Base-by-base conservation (phyloP, 2,797 vertebrate genomes). In the Rhynchonycteris naso region DNA sequence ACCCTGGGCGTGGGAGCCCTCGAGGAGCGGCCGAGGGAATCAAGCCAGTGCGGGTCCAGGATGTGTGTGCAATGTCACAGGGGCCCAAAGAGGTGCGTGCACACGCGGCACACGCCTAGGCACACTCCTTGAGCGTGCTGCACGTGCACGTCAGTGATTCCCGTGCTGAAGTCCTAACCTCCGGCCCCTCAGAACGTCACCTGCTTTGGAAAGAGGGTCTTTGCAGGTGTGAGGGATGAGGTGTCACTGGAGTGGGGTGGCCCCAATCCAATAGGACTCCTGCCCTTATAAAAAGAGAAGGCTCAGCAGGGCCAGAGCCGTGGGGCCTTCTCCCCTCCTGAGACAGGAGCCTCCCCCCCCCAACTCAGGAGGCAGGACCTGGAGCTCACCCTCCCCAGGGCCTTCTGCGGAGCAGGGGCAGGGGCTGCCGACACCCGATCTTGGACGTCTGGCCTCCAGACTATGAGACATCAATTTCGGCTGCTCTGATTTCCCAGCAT, bases 401-500 rank as follows among this genome's bases (percentile, higher is more conserved):
- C 52, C 82, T 14, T 43, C 33, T 2, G 35, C 63, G 21, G 15
- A 47, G 21, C 2, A 4, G 43, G 43, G 43, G 1, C 9, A n/a
- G 0, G 50, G 35, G 47, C 69, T 4, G 3, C 35, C 43, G 1
- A 4, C 88, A 16, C 54, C 76, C 10, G 38, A 10, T 11, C 65
- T 0, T n/a, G 69, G 88, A 2, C 28, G 50, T 75, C 28, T 6
- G 65, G 76, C 35, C 76, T 16, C 54, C 12, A 21, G 30, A 50
- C 54, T 4, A 2, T 0, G n/a, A 68, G 24, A 9, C 30, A 3
- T 24, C 14, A 9, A 18, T 22, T 59, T 47, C 59, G 65, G 35
- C 59, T 26, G 7, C 11, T 7, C 33, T 3, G 1, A 26, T n/a
- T 11, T 1, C 59, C 71, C 13, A 0, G 0, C 3, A 0, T 1